A percentile compares a stretch with the other conserved stretches of the same genome.
Evolutionary conservation across 2,797 vertebrate species (phyloP).

Genomic region (Bothrops alternatus): DNA sequence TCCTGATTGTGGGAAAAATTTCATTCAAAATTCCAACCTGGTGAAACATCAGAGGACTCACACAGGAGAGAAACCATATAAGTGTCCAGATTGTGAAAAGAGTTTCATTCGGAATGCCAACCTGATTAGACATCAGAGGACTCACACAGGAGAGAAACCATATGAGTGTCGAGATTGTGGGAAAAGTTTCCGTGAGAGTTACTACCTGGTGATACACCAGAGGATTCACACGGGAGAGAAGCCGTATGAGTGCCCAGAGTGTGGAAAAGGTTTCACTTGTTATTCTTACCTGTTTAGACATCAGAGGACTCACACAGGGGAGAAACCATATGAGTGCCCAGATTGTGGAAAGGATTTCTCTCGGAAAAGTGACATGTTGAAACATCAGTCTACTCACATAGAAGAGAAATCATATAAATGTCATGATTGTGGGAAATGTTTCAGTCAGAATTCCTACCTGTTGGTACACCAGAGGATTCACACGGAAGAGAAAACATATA

Average conservation of each 20-base stretch:
- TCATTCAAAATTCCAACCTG: background rate
- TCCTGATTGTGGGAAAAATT: background rate
- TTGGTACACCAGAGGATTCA: background rate
- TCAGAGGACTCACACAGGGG: background rate
- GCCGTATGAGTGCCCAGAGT: background rate
- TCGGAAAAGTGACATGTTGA: no score
- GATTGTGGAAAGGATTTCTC: background rate
- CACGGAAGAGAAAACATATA: background rate
- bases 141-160: background rate
- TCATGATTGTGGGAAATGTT: background rate
- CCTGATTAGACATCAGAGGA: background rate
- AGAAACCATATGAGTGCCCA: background rate
- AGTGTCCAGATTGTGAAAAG: background rate
- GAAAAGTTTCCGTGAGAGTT: background rate
- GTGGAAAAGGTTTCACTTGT: background rate
- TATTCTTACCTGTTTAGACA: background rate
- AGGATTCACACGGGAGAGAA: background rate
- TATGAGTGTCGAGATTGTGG: background rate
- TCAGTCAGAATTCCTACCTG: background rate
- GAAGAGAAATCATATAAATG: background rate
- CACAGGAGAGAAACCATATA: background rate
- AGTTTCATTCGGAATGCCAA: background rate
- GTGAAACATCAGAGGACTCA: background rate
- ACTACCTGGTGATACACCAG: background rate
- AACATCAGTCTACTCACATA: background rate